phyloP scores from a whole-genome alignment of 2,888 invertebrate species.

The Limnephilus lunatus region DNA sequence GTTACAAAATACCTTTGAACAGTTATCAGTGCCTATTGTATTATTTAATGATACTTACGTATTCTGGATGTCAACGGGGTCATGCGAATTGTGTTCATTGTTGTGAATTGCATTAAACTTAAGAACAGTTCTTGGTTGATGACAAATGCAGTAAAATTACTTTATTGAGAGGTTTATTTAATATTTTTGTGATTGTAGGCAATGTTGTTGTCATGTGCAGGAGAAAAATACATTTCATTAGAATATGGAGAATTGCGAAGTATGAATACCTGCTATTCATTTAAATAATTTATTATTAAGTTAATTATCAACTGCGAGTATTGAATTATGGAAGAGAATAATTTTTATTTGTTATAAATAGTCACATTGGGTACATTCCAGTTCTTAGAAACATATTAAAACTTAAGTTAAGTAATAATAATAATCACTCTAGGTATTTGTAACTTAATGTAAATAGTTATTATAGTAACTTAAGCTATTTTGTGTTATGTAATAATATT shows the following conservation, averaged over 20 bases:
- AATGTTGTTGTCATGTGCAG: not conserved
- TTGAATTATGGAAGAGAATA: not conserved
- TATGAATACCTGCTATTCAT: not conserved
- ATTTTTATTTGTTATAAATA: not conserved
- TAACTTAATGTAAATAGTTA: no score
- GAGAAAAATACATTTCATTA: no score
- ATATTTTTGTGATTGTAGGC: not conserved
- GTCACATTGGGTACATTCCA: no score
- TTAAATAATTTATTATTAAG: not conserved
- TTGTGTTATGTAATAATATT: no score
- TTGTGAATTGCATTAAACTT: not conserved
- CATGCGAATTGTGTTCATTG: not conserved
- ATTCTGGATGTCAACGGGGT: not conserved
- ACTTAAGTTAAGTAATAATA: no score
- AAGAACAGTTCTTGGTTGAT: not conserved
- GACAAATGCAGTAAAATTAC: not conserved
- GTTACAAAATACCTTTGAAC: not conserved
- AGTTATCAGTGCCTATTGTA: not conserved
- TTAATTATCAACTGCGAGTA: not conserved
- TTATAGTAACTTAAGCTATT: no score
- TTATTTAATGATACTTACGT: not conserved
- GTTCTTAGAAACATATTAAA: no score
- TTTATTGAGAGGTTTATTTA: not conserved
- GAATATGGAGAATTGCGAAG: not conserved
- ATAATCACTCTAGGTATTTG: no score